A percentile compares a stretch with the other conserved stretches of the same genome.
phyloP scores from a whole-genome alignment of 2,797 vertebrate genomes.

The Glyptemys insculpta region DNA sequence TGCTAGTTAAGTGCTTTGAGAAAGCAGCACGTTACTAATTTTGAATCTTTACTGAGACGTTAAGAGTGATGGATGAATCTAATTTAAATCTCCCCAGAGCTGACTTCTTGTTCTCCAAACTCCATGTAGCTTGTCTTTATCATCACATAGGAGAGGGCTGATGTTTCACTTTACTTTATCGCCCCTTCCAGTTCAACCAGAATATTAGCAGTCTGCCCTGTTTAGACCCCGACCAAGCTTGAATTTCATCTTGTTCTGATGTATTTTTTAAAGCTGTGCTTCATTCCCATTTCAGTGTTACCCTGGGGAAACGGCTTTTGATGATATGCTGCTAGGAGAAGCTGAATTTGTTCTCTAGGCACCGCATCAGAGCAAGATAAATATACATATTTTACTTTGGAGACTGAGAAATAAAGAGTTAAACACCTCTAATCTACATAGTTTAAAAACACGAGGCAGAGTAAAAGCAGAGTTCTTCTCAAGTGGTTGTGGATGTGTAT shows the following conservation, averaged over 20 bases:
- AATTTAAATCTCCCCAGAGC: constrained; percentile 70
- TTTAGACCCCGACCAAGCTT: neutral
- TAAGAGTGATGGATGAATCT: constrained; percentile 70
- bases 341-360: constrained; percentile 46
- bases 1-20: neutral
- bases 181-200: constrained; percentile 43
- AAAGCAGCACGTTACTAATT: neutral
- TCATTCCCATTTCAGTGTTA: constrained; percentile 36
- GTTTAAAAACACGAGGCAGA: constrained; percentile 20
- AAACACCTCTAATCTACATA: constrained; percentile 13
- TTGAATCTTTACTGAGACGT: constrained; percentile 26
- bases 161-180: constrained; percentile 55
- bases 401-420: constrained; percentile 58
- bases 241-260: constrained; percentile 52
- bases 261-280: constrained; percentile 55
- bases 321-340: constrained; percentile 49
- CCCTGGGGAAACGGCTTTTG: constrained; percentile 55
- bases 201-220: neutral
- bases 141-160: constrained; percentile 55
- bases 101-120: constrained; percentile 57
- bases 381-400: constrained; percentile 68
- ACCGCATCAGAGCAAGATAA: constrained; percentile 56
- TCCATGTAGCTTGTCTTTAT: constrained; percentile 59
- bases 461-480: neutral
- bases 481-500: neutral